A percentile compares a stretch with the other conserved stretches of the same genome.
These are phyloP conservation scores for Pseudobourletiella spinata DNA, from an alignment of 1,140 invertebrate genomes.

Conservation along the genomic window DNA sequence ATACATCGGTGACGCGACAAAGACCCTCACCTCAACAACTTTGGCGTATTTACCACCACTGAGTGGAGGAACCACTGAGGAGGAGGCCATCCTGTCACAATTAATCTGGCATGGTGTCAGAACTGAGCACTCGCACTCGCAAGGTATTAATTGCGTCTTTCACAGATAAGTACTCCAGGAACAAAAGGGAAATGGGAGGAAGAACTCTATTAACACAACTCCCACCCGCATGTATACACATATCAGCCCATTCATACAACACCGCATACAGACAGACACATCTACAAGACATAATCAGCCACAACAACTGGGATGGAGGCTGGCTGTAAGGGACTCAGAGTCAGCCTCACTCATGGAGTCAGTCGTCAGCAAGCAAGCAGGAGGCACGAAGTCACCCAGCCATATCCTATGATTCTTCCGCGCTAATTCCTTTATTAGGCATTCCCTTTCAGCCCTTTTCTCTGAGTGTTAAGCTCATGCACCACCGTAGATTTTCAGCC, in stretches of 20 bases:
- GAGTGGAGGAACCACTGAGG: no score
- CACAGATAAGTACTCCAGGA: constrained; percentile 12
- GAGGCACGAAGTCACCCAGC: no score
- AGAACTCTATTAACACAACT: not conserved
- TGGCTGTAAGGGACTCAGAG: not conserved
- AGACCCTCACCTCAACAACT: no score
- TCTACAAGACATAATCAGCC: no score
- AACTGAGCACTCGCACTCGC: constrained; percentile 3
- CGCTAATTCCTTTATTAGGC: no score
- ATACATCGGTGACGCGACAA: no score
- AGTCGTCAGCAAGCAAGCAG: not conserved
- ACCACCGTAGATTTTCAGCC: no score
- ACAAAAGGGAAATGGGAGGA: constrained; percentile 6
- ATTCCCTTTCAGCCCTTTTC: no score
- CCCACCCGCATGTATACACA: not conserved
- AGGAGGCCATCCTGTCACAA: constrained; percentile 13
- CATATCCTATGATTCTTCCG: no score
- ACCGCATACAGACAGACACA: not conserved
- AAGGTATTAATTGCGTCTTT: constrained; percentile 24
- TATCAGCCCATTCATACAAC: not conserved
- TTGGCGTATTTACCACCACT: no score
- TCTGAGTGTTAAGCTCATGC: no score
- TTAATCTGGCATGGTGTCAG: constrained; percentile 28
- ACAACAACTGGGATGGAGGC: not conserved
- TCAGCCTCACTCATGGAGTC: not conserved